Percentiles rank a stretch among this genome's conserved stretches.
phyloP scores from a whole-genome alignment of 2,797 vertebrate species.

The Argya squamiceps region DNA sequence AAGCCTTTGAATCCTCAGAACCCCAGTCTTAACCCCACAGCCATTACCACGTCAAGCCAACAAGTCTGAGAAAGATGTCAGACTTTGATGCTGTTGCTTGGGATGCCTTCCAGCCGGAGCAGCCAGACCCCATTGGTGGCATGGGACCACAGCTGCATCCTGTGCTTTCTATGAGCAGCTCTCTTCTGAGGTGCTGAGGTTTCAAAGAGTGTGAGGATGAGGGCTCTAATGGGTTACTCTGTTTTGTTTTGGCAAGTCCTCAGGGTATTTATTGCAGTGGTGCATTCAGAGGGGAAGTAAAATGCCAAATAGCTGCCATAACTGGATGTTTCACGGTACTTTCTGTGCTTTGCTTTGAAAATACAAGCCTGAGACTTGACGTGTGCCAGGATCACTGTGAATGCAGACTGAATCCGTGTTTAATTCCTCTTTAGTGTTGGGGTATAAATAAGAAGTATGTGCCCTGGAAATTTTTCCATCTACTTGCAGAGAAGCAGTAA shows the following conservation, averaged over 20 bases:
- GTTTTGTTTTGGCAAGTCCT: neutral
- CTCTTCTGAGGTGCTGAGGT: neutral
- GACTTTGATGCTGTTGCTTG: neutral
- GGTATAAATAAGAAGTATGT: constrained; percentile 37
- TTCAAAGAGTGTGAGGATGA: neutral
- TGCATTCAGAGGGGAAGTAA: neutral
- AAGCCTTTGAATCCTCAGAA: neutral
- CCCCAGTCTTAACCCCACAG: neutral
- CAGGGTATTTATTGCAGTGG: neutral
- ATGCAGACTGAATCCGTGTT: constrained; percentile 8
- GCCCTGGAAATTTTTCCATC: constrained; percentile 8
- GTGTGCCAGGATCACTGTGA: constrained; percentile 5
- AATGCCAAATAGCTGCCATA: neutral
- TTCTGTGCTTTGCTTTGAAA: constrained; percentile 26
- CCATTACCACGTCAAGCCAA: neutral
- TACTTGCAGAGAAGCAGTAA: neutral
- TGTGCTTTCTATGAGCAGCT: neutral
- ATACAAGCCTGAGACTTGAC: neutral
- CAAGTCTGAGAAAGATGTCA: neutral
- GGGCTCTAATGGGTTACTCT: neutral
- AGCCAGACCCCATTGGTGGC: neutral
- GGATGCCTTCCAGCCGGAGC: neutral
- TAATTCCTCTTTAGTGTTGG: neutral
- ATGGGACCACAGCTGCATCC: neutral
- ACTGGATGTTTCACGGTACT: neutral